phyloP scores from a whole-genome alignment of 2,797 vertebrate species.

The Petrocephalus sullivani region DNA sequence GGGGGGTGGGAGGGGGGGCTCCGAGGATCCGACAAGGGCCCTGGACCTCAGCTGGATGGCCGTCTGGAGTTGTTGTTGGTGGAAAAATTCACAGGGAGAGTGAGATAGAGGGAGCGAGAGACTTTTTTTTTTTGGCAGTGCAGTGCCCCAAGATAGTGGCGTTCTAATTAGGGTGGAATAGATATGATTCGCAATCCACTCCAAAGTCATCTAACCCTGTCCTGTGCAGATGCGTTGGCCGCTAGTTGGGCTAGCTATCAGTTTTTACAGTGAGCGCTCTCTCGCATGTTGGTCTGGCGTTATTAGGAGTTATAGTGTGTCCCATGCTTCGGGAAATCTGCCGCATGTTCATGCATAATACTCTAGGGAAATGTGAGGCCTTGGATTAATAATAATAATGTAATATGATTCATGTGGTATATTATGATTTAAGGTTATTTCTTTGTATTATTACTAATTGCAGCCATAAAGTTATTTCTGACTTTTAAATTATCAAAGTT shows the following conservation, averaged over 20 bases:
- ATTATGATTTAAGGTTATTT: not conserved
- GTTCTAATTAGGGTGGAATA: constrained; percentile 37
- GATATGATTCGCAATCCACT: constrained; percentile 9
- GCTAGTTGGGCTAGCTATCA: not conserved
- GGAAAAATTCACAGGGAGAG: constrained; percentile 68
- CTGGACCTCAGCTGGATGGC: constrained; percentile 74
- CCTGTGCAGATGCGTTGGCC: not conserved
- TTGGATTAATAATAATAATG: not conserved
- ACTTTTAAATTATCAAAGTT: not conserved
- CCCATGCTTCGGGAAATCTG: not conserved
- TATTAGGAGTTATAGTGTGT: not conserved
- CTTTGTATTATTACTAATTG: not conserved
- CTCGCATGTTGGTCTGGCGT: not conserved
- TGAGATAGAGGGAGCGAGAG: constrained; percentile 44
- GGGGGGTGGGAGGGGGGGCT: constrained; percentile 47
- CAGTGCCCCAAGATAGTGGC: constrained; percentile 58
- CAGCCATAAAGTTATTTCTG: not conserved
- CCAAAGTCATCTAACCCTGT: not conserved
- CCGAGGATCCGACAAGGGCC: constrained; percentile 72
- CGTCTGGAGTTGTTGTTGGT: constrained; percentile 76
- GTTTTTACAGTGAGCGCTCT: not conserved
- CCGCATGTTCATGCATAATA: not conserved
- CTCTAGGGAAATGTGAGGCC: not conserved
- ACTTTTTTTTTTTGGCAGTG: constrained; percentile 42
- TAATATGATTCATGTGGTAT: not conserved